phyloP scores from a whole-genome alignment of 2,888 invertebrate species.

The Diaperis boleti region DNA sequence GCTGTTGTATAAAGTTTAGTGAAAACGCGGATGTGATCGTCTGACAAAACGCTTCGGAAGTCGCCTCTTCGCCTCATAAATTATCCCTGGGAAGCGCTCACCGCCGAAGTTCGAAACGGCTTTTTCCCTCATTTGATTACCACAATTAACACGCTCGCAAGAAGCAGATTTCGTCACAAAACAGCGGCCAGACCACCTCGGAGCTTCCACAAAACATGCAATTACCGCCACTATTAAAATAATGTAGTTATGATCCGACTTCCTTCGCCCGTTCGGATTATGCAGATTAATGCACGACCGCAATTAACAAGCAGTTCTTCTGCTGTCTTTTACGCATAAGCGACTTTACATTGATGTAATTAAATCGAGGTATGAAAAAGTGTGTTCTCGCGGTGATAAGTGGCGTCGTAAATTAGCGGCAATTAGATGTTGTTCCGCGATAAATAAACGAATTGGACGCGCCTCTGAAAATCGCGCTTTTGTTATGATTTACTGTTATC shows the following conservation, averaged over 20 bases:
- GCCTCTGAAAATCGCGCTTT: background rate
- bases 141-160: no score
- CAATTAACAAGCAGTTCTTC: background rate
- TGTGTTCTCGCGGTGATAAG: background rate
- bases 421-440: background rate
- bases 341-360: background rate
- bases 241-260: background rate
- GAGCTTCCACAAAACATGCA: background rate
- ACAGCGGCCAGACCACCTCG: background rate
- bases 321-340: conserved; percentile 2
- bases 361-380: no score
- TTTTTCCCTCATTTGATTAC: no score
- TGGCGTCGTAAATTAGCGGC: background rate
- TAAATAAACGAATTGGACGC: background rate
- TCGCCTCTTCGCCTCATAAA: no score
- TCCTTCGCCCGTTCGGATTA: conserved; percentile 1
- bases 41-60: no score
- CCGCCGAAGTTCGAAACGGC: no score
- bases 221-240: background rate
- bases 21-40: no score
- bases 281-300: background rate
- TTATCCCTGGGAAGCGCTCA: no score
- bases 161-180: background rate
- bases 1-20: no score
- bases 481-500: conserved; percentile 49